Conservation (phyloP, 2,113 vertebrate genomes). For the Odocoileus hemionus region DNA sequence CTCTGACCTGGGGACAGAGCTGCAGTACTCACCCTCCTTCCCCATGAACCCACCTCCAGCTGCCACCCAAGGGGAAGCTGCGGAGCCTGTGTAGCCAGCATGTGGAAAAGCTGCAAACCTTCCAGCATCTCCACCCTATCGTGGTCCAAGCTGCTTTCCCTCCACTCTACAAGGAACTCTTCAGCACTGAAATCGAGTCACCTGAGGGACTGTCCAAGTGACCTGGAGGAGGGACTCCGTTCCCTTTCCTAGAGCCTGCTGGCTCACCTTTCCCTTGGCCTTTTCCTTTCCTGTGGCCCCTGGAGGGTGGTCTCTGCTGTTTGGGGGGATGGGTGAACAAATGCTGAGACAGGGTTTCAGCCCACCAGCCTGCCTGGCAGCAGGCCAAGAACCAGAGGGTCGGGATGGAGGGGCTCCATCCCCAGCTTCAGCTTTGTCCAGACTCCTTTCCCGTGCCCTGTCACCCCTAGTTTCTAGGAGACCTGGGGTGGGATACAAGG, state of each 20-base stretch:
- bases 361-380: background rate
- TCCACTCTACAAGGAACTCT: conserved; percentile 95
- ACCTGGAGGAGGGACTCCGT: background rate
- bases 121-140: conserved; percentile 87
- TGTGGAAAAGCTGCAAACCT: conserved; percentile 89
- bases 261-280: background rate
- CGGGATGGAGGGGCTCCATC: background rate
- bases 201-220: conserved; percentile 68
- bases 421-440: background rate
- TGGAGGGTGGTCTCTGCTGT: background rate
- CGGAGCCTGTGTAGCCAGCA: conserved; percentile 89
- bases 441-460: background rate
- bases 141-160: conserved; percentile 88
- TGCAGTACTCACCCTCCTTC: background rate
- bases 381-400: background rate
- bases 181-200: conserved; percentile 84
- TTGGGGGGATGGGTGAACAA: background rate
- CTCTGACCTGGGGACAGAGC: background rate
- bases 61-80: conserved; percentile 86
- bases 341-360: background rate
- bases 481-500: background rate
- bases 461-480: background rate
- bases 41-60: conserved; percentile 72
- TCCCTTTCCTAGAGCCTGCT: background rate
- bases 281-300: background rate